Base-by-base conservation (phyloP, 2,888 invertebrate genomes). In the Cenopis cana region DNA sequence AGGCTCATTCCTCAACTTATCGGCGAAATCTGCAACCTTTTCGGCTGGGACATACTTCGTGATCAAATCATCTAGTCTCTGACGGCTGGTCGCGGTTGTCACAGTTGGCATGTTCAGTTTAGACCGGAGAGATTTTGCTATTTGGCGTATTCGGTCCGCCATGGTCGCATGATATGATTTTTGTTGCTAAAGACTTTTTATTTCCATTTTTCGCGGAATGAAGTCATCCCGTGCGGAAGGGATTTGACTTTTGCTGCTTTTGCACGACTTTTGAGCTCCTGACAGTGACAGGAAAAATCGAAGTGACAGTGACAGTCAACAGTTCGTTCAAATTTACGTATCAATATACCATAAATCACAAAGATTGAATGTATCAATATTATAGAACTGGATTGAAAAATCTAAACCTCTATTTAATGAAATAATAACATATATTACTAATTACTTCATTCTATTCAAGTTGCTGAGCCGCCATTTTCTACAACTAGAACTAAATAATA, bases 101-200 rank as follows among this genome's bases (percentile, higher is more conserved):
- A 87, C 85, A 1, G 33, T 33, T 33, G 85, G 76, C 62, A 90
- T 75, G 74, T 87, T 85, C 54, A 91, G 78, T 76, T 87, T 90
- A 73, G 91, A 90, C 75, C 85, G 91, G 5, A 93, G 76, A 75
- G 85, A 82, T 78, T 88, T 87, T 56, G 86, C 90, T 74, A 93
- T 74, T 75, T 87, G 88, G 60, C 91, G 88, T 70, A 93, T 76
- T 66, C 88, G 86, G 77, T 90, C 91, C 76, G 90, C 91, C 93
- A 93, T 93, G 76, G 81, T 92, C 78, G 80, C 91, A 91, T 91
- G 79, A 79, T 89, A 76, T 73, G 46, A 71, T 73, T 74, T 73
- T 69, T 74, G 50, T 59, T 36, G 55, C 67, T 66, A 73, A 82
- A 81, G 78, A 78, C 72, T 76, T 74, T 76, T 79, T 76, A 78